phyloP scores from a whole-genome alignment of 2,797 vertebrate genomes.

The Syncerus caffer region DNA sequence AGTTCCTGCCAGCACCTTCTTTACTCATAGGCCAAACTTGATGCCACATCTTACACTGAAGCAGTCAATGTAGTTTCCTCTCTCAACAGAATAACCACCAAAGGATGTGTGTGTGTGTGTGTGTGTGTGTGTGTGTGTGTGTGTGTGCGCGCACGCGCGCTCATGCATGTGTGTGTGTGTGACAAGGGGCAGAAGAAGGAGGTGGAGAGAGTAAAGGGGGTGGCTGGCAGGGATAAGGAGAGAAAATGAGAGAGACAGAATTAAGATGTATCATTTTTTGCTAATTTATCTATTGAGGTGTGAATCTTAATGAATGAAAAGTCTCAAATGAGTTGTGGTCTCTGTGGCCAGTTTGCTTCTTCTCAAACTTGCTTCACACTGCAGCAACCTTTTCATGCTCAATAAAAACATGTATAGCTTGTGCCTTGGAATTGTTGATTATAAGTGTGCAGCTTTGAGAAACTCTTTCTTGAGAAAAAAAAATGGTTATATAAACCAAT shows the following conservation, averaged over 20 bases:
- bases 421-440: not conserved
- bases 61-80: not conserved
- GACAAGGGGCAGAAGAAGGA: not conserved
- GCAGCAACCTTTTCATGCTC: not conserved
- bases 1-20: not conserved
- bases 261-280: not conserved
- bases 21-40: not conserved
- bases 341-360: not conserved
- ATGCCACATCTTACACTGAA: not conserved
- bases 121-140: not conserved
- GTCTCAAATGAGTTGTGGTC: not conserved
- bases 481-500: not conserved
- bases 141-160: accelerated
- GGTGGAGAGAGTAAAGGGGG: not conserved
- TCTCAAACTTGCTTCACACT: not conserved
- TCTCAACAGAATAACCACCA: not conserved
- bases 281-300: not conserved
- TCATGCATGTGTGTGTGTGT: accelerated
- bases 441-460: not conserved
- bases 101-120: not conserved
- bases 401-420: not conserved
- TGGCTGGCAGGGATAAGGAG: not conserved
- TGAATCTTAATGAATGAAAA: not conserved
- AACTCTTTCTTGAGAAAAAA: not conserved
- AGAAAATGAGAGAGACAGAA: not conserved